Evolutionary conservation across 2,888 invertebrate species (phyloP).

Genomic region (Aporophyla lueneburgensis): DNA sequence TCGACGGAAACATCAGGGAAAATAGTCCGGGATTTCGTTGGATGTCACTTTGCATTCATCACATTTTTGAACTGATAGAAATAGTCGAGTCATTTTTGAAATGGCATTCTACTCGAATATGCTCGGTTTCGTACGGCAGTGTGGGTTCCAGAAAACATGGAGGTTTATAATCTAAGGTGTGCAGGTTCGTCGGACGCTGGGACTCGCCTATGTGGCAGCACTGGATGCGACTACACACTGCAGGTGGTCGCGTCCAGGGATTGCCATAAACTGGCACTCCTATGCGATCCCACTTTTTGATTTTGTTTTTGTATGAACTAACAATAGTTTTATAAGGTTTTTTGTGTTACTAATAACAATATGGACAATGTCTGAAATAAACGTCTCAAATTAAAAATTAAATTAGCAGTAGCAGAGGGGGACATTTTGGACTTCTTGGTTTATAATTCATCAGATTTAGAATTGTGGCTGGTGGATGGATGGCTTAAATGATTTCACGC

Average conservation of each 20-base stretch:
- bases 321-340: too few relatives aligned
- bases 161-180: neutral
- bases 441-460: neutral
- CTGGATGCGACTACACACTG: too few relatives aligned
- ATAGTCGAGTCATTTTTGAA: conserved; percentile 49
- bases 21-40: conserved; percentile 52
- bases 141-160: neutral
- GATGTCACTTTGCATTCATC: conserved; percentile 54
- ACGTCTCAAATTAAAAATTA: too few relatives aligned
- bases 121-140: neutral
- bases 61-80: conserved; percentile 48
- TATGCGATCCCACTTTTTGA: too few relatives aligned
- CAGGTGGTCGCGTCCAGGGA: too few relatives aligned
- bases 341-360: too few relatives aligned
- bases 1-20: conserved; percentile 49
- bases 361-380: too few relatives aligned
- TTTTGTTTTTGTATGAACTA: too few relatives aligned
- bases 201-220: too few relatives aligned
- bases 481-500: neutral
- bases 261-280: too few relatives aligned
- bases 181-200: too few relatives aligned
- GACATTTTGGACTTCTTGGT: neutral
- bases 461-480: neutral
- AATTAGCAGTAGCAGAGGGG: neutral
- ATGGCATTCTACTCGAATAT: neutral